These are phyloP conservation scores for Drosophila leontia DNA, from an alignment of 1,140 invertebrate genomes.

Conservation along the genomic window DNA sequence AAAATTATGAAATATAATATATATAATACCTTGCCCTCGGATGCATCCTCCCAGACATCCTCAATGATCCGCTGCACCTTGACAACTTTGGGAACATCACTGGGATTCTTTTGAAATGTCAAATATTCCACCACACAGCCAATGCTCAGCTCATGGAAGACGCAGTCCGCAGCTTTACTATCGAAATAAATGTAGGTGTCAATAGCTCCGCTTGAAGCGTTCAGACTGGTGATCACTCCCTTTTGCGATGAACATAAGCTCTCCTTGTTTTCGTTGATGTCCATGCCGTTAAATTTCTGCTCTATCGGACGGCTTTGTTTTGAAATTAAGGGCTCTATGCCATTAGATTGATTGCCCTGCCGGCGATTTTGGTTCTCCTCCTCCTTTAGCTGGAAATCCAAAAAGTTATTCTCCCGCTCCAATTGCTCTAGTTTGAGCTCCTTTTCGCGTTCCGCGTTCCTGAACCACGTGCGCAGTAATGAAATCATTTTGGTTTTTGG, in stretches of 20 bases:
- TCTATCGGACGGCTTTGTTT: neutral
- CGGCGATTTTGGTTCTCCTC: neutral
- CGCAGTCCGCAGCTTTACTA: constrained; percentile 1
- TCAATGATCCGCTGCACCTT: constrained; percentile 58
- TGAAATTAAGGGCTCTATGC: neutral
- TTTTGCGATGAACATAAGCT: constrained; percentile 15
- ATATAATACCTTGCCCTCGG: constrained; percentile 11
- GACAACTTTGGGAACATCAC: constrained; percentile 32
- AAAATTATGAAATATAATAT: neutral
- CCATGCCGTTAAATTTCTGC: neutral
- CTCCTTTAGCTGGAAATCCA: constrained; percentile 43
- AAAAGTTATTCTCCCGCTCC: constrained; percentile 63
- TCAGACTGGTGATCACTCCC: constrained; percentile 61
- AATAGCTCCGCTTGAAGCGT: constrained; percentile 43
- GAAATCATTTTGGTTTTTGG: constrained; percentile 13
- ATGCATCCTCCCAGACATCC: constrained; percentile 49
- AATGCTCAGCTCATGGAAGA: constrained; percentile 42
- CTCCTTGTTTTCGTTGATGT: neutral
- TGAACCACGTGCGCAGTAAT: neutral
- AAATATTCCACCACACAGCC: constrained; percentile 66
- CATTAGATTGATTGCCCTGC: constrained; percentile 5
- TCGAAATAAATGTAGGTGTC: constrained; percentile 54
- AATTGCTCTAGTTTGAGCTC: constrained; percentile 52
- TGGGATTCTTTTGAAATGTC: constrained; percentile 15
- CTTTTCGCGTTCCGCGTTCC: neutral